Evolutionary conservation across 2,888 invertebrate species (phyloP).

Genomic region (Tortrix viridana): DNA sequence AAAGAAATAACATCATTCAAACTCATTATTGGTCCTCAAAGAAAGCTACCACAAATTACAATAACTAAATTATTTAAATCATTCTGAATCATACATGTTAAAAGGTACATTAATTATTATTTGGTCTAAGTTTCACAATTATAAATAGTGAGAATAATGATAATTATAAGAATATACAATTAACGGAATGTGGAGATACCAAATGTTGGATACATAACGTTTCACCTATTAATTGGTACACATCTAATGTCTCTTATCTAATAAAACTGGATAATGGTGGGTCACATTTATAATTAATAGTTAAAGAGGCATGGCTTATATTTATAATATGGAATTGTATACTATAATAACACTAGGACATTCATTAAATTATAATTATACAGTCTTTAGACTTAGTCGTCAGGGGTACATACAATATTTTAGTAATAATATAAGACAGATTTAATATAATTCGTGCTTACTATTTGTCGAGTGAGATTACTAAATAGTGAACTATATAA

Average conservation of each 20-base stretch:
- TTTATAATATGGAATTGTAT: slow-evolving; percentile 77
- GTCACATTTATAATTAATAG: slow-evolving; percentile 75
- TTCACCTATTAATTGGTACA: slow-evolving; percentile 71
- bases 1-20: slow-evolving; percentile 71
- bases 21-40: slow-evolving; percentile 80
- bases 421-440: slow-evolving; percentile 63
- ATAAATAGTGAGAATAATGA: slow-evolving; percentile 75
- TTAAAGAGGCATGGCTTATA: slow-evolving; percentile 70
- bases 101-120: slow-evolving; percentile 85
- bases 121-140: slow-evolving; percentile 83
- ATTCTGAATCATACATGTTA: slow-evolving; percentile 75
- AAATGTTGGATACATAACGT: slow-evolving; percentile 66
- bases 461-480: slow-evolving; percentile 82
- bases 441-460: slow-evolving; percentile 76
- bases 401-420: slow-evolving; percentile 77
- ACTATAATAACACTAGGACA: slow-evolving; percentile 80
- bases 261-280: slow-evolving; percentile 82
- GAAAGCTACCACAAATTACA: slow-evolving; percentile 80
- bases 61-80: slow-evolving; percentile 71
- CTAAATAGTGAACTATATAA: slow-evolving; percentile 76
- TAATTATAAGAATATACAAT: slow-evolving; percentile 77
- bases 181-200: slow-evolving; percentile 83
- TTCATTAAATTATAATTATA: slow-evolving; percentile 77
- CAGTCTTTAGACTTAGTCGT: slow-evolving; percentile 83
- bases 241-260: slow-evolving; percentile 76